phyloP scores from a whole-genome alignment of 2,797 vertebrate genomes.

The Peromyscus eremicus region DNA sequence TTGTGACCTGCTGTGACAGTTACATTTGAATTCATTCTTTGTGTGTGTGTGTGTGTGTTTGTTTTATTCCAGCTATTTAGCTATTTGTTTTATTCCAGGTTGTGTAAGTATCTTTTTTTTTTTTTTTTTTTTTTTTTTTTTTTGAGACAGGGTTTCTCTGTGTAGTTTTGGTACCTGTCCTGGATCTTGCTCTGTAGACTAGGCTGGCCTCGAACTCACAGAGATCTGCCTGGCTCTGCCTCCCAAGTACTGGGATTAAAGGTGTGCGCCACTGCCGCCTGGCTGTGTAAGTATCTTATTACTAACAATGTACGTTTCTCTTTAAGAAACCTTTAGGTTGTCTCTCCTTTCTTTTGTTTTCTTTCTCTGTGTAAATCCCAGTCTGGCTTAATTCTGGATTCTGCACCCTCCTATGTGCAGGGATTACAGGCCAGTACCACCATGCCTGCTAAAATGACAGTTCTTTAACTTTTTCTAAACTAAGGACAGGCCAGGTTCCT shows the following conservation, averaged over 20 bases:
- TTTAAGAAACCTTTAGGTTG: no score
- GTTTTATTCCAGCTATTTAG: background rate
- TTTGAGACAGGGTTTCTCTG: no score
- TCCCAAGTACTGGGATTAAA: no score
- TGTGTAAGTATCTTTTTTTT: background rate
- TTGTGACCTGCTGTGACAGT: background rate
- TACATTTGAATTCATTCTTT: background rate
- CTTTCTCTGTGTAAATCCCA: background rate
- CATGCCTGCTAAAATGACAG: background rate
- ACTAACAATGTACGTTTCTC: no score
- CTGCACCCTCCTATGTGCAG: background rate
- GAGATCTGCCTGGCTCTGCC: no score
- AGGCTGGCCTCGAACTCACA: no score
- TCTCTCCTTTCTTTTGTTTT: no score
- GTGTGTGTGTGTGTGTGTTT: no score
- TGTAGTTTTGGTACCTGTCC: no score
- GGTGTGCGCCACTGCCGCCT: no score
- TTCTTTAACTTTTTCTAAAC: background rate
- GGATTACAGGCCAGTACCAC: background rate
- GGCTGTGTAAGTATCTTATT: background rate
- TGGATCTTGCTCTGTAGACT: no score
- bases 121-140: no score
- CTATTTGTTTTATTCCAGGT: background rate
- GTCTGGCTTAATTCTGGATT: background rate
- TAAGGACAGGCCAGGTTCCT: background rate